Evolutionary conservation across 1,140 invertebrate species (phyloP).

Genomic region (Penaeus japonicus): DNA sequence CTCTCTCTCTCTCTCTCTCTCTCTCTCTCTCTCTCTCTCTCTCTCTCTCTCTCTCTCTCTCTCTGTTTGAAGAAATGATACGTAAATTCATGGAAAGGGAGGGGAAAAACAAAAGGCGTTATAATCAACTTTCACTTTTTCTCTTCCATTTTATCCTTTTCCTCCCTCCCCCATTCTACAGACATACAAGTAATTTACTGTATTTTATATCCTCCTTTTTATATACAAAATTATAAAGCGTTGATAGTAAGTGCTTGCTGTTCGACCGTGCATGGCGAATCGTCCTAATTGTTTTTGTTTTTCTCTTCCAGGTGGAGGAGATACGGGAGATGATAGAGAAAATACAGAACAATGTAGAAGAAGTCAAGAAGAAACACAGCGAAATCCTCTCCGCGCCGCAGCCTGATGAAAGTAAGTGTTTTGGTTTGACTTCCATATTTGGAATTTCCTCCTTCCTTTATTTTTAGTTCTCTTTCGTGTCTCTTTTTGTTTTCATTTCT

Average conservation of each 20-base stretch:
- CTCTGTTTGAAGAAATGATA: too few relatives aligned
- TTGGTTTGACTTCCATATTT: background rate
- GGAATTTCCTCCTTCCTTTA: background rate
- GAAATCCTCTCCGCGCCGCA: conserved; percentile 97
- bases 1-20: background rate
- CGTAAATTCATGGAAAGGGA: too few relatives aligned
- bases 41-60: background rate
- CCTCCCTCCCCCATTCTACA: too few relatives aligned
- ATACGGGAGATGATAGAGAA: conserved; percentile 99
- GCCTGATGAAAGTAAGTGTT: conserved; percentile 95
- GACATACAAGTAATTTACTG: too few relatives aligned
- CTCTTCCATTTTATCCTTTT: too few relatives aligned
- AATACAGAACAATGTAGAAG: conserved; percentile 98
- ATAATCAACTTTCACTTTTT: too few relatives aligned
- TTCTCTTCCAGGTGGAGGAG: conserved; percentile 82
- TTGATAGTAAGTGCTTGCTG: too few relatives aligned
- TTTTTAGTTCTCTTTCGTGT: background rate
- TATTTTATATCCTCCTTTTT: background rate
- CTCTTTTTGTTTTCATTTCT: too few relatives aligned
- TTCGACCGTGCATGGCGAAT: too few relatives aligned
- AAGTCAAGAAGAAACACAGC: conserved; percentile 99
- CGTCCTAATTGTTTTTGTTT: background rate
- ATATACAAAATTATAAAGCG: too few relatives aligned
- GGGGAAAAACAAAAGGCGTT: background rate
- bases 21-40: background rate